A percentile compares a stretch with the other conserved stretches of the same genome.
Conservation (phyloP, 2,888 invertebrate species). For the Adineta ricciae region DNA sequence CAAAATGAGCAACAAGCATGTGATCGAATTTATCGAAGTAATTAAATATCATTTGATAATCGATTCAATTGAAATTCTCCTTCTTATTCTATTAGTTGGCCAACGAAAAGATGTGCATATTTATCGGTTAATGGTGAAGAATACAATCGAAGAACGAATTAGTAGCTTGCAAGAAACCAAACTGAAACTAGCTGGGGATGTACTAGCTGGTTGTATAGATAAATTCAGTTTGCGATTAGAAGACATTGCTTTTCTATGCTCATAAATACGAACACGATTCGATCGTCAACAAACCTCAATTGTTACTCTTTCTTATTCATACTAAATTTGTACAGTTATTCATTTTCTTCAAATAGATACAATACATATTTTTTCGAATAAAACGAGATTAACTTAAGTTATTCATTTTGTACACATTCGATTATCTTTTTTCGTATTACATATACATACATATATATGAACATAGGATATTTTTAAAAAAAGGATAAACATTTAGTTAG, state of each 20-base stretch:
- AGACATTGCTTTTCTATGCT: neutral
- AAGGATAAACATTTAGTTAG: neutral
- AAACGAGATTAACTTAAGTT: too few species aligned
- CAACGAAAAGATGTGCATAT: constrained; percentile 70
- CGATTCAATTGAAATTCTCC: too few species aligned
- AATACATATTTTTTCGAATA: too few species aligned
- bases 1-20: constrained; percentile 86
- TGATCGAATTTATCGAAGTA: constrained; percentile 70
- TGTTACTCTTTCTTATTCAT: too few species aligned
- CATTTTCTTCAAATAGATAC: too few species aligned
- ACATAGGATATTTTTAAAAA: neutral
- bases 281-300: too few species aligned
- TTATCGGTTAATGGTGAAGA: constrained; percentile 71
- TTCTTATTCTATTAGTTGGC: constrained; percentile 59
- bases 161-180: constrained; percentile 69
- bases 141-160: constrained; percentile 79
- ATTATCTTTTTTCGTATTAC: neutral
- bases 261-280: neutral
- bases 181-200: constrained; percentile 58
- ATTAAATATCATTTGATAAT: neutral
- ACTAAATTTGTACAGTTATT: neutral
- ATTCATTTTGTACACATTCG: too few species aligned
- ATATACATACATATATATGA: neutral
- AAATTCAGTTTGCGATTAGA: neutral
- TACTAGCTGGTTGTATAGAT: neutral